Conservation (phyloP, 2,888 invertebrate genomes). For the Dryobotodes eremita region DNA sequence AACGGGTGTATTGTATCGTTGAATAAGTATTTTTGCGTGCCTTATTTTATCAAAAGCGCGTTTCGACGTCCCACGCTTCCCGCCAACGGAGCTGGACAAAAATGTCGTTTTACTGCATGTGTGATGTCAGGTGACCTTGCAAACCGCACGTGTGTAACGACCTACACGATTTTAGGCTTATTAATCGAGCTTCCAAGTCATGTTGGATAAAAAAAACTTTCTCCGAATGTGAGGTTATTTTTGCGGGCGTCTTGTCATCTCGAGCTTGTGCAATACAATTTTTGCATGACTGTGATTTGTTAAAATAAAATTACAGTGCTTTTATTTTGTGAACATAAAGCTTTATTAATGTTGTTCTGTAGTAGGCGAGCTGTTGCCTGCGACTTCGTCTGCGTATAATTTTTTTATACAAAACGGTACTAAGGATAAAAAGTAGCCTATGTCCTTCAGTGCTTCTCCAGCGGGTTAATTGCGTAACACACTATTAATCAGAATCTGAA, state of each 20-base stretch:
- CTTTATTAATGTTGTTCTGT: background rate
- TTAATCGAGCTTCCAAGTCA: conserved; percentile 40
- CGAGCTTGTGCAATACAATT: conserved; percentile 18
- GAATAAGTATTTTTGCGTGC: conserved; percentile 56
- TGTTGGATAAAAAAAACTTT: conserved; percentile 49
- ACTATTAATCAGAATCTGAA: too few species aligned
- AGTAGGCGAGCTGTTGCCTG: background rate
- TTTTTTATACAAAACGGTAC: background rate
- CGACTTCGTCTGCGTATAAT: background rate
- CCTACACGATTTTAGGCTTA: conserved; percentile 65
- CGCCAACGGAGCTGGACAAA: conserved; percentile 67
- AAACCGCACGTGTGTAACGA: conserved; percentile 60
- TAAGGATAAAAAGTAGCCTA: background rate
- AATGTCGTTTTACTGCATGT: conserved; percentile 73
- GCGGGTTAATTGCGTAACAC: too few species aligned
- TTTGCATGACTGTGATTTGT: background rate
- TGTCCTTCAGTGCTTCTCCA: background rate
- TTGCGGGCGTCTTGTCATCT: conserved; percentile 19
- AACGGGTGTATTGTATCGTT: conserved; percentile 58
- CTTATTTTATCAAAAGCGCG: conserved; percentile 63
- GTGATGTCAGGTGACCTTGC: conserved; percentile 73
- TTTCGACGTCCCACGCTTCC: conserved; percentile 67
- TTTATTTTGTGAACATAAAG: conserved; percentile 11
- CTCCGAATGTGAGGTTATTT: conserved; percentile 43
- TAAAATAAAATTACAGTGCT: conserved; percentile 1